Conservation (phyloP, 2,888 invertebrate genomes). For the Siphlonurus alternatus region DNA sequence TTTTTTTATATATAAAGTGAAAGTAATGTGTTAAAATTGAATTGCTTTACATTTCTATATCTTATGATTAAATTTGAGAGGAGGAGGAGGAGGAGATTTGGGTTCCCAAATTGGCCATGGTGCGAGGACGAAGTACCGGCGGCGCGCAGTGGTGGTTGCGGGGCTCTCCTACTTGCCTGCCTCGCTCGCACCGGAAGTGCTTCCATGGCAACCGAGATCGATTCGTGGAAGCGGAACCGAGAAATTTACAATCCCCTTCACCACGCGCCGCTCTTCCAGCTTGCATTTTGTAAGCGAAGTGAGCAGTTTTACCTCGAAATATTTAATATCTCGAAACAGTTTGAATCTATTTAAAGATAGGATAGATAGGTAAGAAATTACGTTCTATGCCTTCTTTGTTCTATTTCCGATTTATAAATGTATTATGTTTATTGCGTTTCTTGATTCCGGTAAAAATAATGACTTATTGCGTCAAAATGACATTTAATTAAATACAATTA, state of each 20-base stretch:
- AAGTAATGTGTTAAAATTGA: neutral
- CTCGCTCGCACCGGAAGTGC: constrained; percentile 14
- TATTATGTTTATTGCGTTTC: no score
- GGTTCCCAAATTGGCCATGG: neutral
- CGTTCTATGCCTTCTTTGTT: no score
- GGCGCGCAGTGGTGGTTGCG: neutral
- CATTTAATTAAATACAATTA: no score
- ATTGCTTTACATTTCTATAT: neutral
- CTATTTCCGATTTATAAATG: no score
- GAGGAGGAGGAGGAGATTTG: no score
- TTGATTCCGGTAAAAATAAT: no score
- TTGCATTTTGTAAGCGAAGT: neutral
- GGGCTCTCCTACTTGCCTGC: neutral
- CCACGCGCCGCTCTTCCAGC: neutral
- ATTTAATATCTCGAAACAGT: no score
- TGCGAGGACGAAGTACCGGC: neutral
- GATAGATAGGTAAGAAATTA: no score
- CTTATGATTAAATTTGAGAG: neutral
- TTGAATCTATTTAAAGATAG: no score
- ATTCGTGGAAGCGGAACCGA: constrained; percentile 12
- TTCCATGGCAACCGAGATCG: constrained; percentile 16
- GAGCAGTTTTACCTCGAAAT: no score
- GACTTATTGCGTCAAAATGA: no score
- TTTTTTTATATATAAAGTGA: neutral
- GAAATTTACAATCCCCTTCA: constrained; percentile 23